phyloP scores from a whole-genome alignment of 2,113 vertebrate genomes.

The Alces alces region DNA sequence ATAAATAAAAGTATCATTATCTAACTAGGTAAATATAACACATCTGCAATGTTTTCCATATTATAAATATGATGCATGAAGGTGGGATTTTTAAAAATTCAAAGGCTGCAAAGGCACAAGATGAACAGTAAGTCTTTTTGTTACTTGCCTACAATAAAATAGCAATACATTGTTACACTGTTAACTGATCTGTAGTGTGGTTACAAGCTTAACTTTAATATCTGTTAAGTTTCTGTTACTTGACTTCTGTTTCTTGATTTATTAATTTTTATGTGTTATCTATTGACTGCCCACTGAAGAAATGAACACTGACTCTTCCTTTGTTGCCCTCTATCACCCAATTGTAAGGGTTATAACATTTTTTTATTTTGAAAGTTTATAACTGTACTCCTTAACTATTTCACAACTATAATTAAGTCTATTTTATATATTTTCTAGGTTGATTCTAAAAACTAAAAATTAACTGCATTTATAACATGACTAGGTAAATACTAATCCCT shows the following conservation, averaged over 20 bases:
- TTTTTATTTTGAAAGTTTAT: not conserved
- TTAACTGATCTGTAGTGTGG: not conserved
- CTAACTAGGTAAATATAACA: not conserved
- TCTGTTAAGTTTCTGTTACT: not conserved
- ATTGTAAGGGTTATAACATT: not conserved
- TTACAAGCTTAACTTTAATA: not conserved
- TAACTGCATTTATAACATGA: not conserved
- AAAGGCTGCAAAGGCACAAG: not conserved
- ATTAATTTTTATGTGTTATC: not conserved
- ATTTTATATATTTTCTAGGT: not conserved
- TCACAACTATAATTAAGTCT: not conserved
- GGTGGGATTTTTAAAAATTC: not conserved
- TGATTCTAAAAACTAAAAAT: constrained; percentile 17
- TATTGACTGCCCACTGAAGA: not conserved
- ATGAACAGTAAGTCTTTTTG: not conserved
- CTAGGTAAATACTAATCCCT: not conserved
- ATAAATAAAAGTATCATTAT: not conserved
- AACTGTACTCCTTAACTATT: not conserved
- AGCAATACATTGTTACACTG: not conserved
- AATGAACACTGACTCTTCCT: not conserved
- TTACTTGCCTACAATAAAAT: not conserved
- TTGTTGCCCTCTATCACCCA: not conserved
- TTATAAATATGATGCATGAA: not conserved
- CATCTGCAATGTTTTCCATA: not conserved
- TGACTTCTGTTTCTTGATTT: not conserved